Conservation (phyloP, 2,113 vertebrate species). For the Suricata suricatta region DNA sequence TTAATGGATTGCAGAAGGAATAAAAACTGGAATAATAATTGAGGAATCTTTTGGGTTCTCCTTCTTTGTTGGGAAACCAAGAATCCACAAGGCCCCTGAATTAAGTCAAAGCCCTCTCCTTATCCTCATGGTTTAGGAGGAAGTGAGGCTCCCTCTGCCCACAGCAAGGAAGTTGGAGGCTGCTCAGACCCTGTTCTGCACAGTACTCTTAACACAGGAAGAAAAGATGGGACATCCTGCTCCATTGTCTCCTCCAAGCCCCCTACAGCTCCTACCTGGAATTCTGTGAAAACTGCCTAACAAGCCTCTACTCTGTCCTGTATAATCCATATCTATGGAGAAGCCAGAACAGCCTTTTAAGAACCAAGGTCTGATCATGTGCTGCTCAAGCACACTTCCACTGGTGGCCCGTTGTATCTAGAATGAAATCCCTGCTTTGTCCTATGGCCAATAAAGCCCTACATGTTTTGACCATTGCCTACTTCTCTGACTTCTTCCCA, state of each 20-base stretch:
- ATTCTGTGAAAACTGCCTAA: background rate
- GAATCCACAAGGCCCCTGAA: background rate
- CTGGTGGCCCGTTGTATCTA: background rate
- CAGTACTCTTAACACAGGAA: background rate
- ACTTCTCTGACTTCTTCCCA: background rate
- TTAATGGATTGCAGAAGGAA: slow-evolving; percentile 63
- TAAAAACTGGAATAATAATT: slow-evolving; percentile 21
- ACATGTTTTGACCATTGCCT: accelerated
- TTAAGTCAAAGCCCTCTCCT: background rate
- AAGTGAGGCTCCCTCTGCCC: background rate
- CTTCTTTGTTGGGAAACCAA: slow-evolving; percentile 11
- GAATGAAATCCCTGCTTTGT: background rate
- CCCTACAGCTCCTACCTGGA: background rate
- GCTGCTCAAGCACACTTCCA: background rate
- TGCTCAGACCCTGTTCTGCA: background rate
- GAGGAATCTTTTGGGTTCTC: slow-evolving; percentile 24
- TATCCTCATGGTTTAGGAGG: background rate
- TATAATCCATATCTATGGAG: background rate
- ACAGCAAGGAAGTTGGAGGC: background rate
- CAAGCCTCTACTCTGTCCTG: background rate
- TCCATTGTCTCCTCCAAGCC: background rate
- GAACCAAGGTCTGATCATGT: background rate
- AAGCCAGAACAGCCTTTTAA: background rate
- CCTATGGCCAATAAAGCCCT: background rate
- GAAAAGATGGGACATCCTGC: no score